Base-by-base conservation (phyloP, 2,113 vertebrate species). In the Chascanopsetta lugubris region DNA sequence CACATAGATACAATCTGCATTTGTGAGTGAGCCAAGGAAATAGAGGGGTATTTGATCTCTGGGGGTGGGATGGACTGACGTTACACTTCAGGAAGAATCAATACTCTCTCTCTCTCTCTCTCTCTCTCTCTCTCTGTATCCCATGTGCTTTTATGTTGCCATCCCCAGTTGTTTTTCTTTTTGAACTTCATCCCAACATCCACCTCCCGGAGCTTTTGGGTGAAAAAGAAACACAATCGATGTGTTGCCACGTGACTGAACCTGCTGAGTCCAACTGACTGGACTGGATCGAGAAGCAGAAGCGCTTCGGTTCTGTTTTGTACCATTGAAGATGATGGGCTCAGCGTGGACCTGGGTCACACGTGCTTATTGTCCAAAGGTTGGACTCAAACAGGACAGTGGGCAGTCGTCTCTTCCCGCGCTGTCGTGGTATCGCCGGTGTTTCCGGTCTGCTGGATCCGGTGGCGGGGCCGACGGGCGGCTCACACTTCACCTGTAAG, bases 401-500 rank as follows among this genome's bases (percentile, higher is more conserved):
- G n/a, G n/a, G n/a, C n/a, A n/a, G n/a, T n/a, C n/a, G n/a, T n/a
- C n/a, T n/a, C n/a, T n/a, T n/a, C n/a, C n/a, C n/a, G n/a, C n/a
- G n/a, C n/a, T n/a, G n/a, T n/a, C n/a, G n/a, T n/a, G n/a, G n/a
- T n/a, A n/a, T n/a, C n/a, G n/a, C n/a, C n/a, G n/a, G n/a, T n/a
- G n/a, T n/a, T n/a, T n/a, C n/a, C n/a, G n/a, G 49, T 43, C 18
- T 40, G 69, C 13, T 73, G 48, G 70, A 75, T 69, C 43, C 75
- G 69, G 64, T 66, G 75, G 55, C 55, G 61, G 38, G 85, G 79
- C 77, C 63, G 84, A 77, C 77, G 76, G 77, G 91, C 55, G 78
- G 85, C 68, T 85, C 89, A 86, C 91, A 89, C 93, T 93, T 94
- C 93, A 91, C 87, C 86, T 85, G 90, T 88, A 90, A 92, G 86